These are phyloP conservation scores for Aphaenogaster rudis DNA, from an alignment of 1,140 invertebrate species.

Conservation along the genomic window DNA sequence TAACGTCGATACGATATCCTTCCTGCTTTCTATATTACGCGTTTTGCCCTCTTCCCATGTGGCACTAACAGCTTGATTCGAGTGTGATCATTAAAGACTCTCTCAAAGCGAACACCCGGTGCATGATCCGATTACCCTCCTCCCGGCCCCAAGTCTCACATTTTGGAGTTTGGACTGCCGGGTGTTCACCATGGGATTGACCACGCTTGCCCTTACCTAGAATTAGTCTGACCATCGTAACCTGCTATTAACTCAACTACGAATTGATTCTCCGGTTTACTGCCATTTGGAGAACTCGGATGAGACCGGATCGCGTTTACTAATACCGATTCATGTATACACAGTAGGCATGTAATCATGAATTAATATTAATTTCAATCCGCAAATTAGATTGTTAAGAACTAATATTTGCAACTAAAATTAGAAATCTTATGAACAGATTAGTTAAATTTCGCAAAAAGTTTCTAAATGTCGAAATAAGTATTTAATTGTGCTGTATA, in stretches of 20 bases:
- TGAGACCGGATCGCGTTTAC: slow-evolving; percentile 24
- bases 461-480: neutral
- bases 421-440: neutral
- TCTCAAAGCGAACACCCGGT: slow-evolving; percentile 63
- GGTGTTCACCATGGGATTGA: slow-evolving; percentile 63
- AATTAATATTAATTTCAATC: neutral
- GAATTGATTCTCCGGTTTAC: slow-evolving; percentile 81
- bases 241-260: slow-evolving; percentile 79
- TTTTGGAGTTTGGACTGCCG: slow-evolving; percentile 60
- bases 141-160: slow-evolving; percentile 43
- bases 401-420: neutral
- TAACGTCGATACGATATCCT: neutral
- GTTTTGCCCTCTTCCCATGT: slow-evolving; percentile 1
- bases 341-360: slow-evolving; percentile 2
- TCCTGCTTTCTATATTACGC: neutral
- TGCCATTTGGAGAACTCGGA: slow-evolving; percentile 67
- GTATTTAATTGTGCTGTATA: neutral
- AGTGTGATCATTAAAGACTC: slow-evolving; percentile 62
- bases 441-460: neutral
- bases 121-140: slow-evolving; percentile 56
- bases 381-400: neutral
- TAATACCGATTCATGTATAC: slow-evolving; percentile 15
- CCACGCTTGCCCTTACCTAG: slow-evolving; percentile 59
- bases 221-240: slow-evolving; percentile 74
- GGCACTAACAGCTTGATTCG: slow-evolving; percentile 25